phyloP scores from a whole-genome alignment of 2,113 vertebrate species.

The Neodon shergylaensis region DNA sequence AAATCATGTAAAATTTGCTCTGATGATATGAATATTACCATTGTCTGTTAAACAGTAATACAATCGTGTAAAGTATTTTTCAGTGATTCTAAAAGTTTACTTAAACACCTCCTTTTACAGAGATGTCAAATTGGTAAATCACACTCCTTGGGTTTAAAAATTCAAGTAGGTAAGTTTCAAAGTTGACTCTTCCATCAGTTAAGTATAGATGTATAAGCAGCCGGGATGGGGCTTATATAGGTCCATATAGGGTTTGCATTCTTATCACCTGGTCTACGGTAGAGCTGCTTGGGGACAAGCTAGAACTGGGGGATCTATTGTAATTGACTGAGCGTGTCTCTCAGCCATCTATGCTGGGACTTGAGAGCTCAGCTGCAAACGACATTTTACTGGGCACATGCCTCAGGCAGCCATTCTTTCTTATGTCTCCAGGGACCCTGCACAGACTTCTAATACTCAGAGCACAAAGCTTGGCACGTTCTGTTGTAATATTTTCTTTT shows the following conservation, averaged over 20 bases:
- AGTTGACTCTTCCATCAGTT: background rate
- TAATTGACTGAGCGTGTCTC: background rate
- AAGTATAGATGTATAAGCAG: background rate
- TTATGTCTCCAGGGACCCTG: background rate
- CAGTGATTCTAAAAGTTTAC: background rate
- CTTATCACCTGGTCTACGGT: background rate
- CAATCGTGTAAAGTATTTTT: background rate
- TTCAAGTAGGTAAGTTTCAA: background rate
- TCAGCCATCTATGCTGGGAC: background rate
- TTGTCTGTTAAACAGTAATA: background rate
- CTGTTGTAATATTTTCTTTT: background rate
- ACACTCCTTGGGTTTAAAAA: background rate
- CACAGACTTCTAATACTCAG: background rate
- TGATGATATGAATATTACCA: background rate
- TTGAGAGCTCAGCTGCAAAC: background rate
- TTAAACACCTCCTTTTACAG: constrained; percentile 12
- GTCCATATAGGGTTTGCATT: background rate
- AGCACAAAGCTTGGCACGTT: background rate
- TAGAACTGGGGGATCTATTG: background rate
- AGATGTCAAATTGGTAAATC: background rate
- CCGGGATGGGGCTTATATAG: background rate
- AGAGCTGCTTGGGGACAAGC: background rate
- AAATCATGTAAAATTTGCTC: background rate
- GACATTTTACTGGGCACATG: background rate
- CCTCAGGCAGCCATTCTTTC: too few relatives aligned